Evolutionary conservation across 2,113 vertebrate species (phyloP), one percentile per base, ranked within the genome.

Genomic region (Cyprinodon brontotheroides): DNA sequence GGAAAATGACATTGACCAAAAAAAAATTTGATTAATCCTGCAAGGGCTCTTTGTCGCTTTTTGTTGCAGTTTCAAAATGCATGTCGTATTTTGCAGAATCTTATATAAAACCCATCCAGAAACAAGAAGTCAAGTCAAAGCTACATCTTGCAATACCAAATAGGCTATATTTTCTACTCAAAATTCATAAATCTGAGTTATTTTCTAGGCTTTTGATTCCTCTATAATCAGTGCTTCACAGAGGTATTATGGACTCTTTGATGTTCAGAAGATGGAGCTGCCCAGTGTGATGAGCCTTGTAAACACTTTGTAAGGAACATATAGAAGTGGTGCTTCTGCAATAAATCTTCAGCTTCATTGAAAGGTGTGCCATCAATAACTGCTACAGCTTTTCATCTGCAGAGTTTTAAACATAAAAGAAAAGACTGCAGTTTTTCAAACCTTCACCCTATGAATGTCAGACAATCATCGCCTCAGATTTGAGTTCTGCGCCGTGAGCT

Each of bases 401-500:
- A 45, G 43, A 36, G 66, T 38, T 62, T 36, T 29, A 8, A 15
- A 57, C 65, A 62, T 50, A 64, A 74, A 75, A 37, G 3, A 71
- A 69, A 65, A 73, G 68, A 72, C 65, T 11, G 48, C 29, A 1
- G 2, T 65, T 75, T 73, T 66, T 61, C 70, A 66, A 61, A 68
- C n/a, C 70, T 64, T 69, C 60, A 62, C 45, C 60, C 59, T 37
- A 36, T 29, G 48, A 81, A 78, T 72, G 73, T 70, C 53, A 69
- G 70, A 45, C 68, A 65, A 61, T 71, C 68, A 53, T 72, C 29
- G 45, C 61, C 67, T 81, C 14, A 5, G 65, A 77, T 80, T 75
- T 71, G 68, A 79, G 72, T 5, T 13, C 36, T 83, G 79, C 6
- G 63, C 85, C 22, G 4, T 81, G 80, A 87, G 82, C 80, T 45